phyloP scores from a whole-genome alignment of 2,888 invertebrate species.

The Yponomeuta malinellus region DNA sequence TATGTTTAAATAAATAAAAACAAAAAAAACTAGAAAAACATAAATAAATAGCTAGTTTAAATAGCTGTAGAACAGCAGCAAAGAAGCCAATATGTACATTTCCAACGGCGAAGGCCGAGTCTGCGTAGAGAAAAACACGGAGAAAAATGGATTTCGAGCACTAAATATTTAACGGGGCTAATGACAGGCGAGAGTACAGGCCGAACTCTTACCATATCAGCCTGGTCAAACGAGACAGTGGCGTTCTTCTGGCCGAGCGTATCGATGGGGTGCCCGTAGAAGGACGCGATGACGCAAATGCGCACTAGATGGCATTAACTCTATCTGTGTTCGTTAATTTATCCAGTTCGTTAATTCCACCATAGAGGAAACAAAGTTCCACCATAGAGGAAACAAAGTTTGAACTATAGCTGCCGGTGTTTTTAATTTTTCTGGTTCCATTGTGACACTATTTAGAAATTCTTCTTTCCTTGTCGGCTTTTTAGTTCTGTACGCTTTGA shows the following conservation, averaged over 20 bases:
- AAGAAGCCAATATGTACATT: no score
- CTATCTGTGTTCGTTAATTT: no score
- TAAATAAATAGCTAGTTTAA: no score
- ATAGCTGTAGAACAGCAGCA: no score
- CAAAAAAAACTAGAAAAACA: no score
- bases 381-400: constrained; percentile 19
- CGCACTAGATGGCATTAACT: no score
- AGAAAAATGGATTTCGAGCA: no score
- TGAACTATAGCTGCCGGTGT: constrained; percentile 41
- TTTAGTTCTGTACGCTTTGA: not conserved
- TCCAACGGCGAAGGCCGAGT: not conserved
- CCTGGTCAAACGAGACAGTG: constrained; percentile 53
- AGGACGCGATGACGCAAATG: constrained; percentile 36
- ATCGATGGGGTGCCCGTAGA: constrained; percentile 50
- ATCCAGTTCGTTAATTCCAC: no score
- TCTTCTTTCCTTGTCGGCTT: constrained; percentile 26
- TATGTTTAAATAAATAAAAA: no score
- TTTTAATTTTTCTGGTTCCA: constrained; percentile 30
- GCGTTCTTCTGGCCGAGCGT: constrained; percentile 56
- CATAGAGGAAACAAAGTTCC: constrained; percentile 13
- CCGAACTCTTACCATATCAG: constrained; percentile 45
- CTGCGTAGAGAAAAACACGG: not conserved
- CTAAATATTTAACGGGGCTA: no score
- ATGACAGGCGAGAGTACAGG: no score
- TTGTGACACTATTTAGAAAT: not conserved